Base-by-base conservation (phyloP, 2,797 vertebrate species). In the Pseudochromis fuscus region DNA sequence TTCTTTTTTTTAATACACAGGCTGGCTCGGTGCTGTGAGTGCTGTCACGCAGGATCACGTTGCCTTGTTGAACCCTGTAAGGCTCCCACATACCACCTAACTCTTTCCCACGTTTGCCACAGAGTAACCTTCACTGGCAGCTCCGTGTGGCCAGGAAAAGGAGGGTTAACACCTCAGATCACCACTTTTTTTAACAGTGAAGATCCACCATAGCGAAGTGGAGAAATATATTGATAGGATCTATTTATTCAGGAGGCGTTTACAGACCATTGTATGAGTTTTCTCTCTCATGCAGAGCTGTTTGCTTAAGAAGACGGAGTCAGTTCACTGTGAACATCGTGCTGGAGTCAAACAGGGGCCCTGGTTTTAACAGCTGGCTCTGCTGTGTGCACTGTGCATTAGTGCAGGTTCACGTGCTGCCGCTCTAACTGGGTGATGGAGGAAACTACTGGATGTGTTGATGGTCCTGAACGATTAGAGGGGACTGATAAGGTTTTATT, bases 321-420 rank as follows among this genome's bases (percentile, higher is more conserved):
- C n/a, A 38, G 37, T 57, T 57, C 10, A 16, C n/a, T 44, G 53
- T 44, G 64, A 21, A 56, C 66, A 53, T 46, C 23, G 9, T 1
- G 23, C 11, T 48, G 58, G 38, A 23, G 37, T 44, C 37, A 31
- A 15, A 64, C 28, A 57, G 66, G 27, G 73, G 77, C 50, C 45
- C 15, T 1, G 3, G 44, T 81, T 74, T 73, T 44, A 84, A 84
- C 77, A 82, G 74, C 77, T 86, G 74, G 77, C 69, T 65, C 58
- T 21, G 1, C 13, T 71, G 79, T 89, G 58, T 84, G 38, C 63
- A 23, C 53, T 62, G 46, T 28, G 37, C 5, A 30, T 88, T 90
- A 85, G 73, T 71, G 45, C 79, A 28, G 81, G 64, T 67, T 80
- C 75, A 72, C 37, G 38, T 72, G 49, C 31, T 50, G 49, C 56